phyloP scores from a whole-genome alignment of 2,113 vertebrate species.

The Platysternon megacephalum region DNA sequence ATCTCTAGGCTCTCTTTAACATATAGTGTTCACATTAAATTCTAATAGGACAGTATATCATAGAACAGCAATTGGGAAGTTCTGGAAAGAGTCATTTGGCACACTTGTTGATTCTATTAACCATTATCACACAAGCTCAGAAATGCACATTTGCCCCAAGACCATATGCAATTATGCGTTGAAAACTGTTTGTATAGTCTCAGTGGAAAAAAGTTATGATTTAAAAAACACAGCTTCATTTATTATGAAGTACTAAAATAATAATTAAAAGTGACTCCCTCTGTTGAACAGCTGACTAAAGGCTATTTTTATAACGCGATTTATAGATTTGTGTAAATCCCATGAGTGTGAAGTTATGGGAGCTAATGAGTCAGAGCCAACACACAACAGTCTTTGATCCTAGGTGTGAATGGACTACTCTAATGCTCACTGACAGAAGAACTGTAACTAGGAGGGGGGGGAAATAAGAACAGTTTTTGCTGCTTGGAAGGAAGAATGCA shows the following conservation, averaged over 20 bases:
- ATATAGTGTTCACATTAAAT: not conserved
- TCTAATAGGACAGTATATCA: not conserved
- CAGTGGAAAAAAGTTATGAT: not conserved
- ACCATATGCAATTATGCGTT: not conserved
- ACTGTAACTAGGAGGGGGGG: not conserved
- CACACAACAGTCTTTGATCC: not conserved
- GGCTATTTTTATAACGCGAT: not conserved
- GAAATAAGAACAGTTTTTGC: not conserved
- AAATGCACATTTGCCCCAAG: not conserved
- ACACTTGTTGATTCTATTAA: not conserved
- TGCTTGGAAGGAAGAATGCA: not conserved
- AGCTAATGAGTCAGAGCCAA: not conserved
- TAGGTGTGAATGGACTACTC: not conserved
- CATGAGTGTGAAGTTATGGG: not conserved
- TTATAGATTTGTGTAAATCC: not conserved
- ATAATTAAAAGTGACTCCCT: not conserved
- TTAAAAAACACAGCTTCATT: not conserved
- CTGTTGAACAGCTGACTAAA: not conserved
- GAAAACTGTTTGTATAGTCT: not conserved
- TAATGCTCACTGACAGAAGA: fast-evolving
- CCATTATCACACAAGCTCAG: not conserved
- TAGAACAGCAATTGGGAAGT: not conserved
- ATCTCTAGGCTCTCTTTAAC: too few species aligned
- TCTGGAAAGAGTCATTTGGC: not conserved
- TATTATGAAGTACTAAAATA: not conserved